These are phyloP conservation scores for Melanotaenia nigrans DNA, from an alignment of 2,797 vertebrate genomes.

Conservation along the genomic window DNA sequence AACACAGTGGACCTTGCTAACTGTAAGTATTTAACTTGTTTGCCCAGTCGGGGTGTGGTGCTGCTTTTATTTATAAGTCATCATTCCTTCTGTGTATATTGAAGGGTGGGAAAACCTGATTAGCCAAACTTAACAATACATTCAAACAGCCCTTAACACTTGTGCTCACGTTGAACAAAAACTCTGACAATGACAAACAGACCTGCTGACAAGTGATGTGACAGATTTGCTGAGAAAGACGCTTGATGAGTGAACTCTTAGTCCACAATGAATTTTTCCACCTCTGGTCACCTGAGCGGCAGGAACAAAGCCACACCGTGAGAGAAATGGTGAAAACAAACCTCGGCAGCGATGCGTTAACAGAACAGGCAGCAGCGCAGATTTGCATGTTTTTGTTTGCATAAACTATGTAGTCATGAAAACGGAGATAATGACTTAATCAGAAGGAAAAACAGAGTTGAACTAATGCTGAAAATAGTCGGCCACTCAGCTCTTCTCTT, in stretches of 20 bases:
- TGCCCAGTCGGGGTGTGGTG: conserved; percentile 58
- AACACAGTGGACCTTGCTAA: conserved; percentile 35
- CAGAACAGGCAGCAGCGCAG: background rate
- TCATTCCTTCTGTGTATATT: conserved; percentile 30
- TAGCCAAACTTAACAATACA: conserved; percentile 28
- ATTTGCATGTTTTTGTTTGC: conserved; percentile 28
- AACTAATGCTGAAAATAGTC: background rate
- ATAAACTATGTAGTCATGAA: background rate
- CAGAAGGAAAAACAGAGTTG: background rate
- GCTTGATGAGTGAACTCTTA: conserved; percentile 32
- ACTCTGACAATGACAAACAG: conserved; percentile 28
- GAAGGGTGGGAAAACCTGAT: conserved; percentile 73
- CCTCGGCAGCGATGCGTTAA: conserved; percentile 13
- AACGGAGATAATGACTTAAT: conserved; percentile 2
- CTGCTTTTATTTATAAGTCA: conserved; percentile 28
- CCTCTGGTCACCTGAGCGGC: conserved; percentile 29
- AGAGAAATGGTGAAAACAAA: conserved; percentile 11
- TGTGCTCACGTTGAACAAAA: background rate
- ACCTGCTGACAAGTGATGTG: conserved; percentile 16
- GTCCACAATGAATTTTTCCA: conserved; percentile 48
- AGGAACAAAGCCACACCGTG: conserved; percentile 16
- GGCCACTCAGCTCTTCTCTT: background rate
- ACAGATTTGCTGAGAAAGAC: conserved; percentile 15
- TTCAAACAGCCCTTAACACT: conserved; percentile 11
- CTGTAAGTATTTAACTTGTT: conserved; percentile 66